Percentiles rank a stretch among this genome's conserved stretches.
Conservation (phyloP, 2,113 vertebrate genomes). For the human region GRCh38 chr1:50151001-50151500, state of each 20-base stretch:
- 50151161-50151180: neutral
- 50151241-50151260: neutral
- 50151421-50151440: conserved; percentile 1
- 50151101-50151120: conserved; percentile 40
- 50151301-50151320: conserved; percentile 42
- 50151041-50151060: neutral
- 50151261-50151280: conserved; percentile 13
- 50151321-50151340: conserved; percentile 19
- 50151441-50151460: neutral
- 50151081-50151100: neutral
- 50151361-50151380: conserved; percentile 16
- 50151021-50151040: neutral
- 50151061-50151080: conserved; percentile 31
- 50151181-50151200: neutral
- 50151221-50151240: conserved; percentile 10
- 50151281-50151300: neutral
- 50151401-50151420: neutral
- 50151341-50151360: conserved; percentile 21
- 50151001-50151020: neutral
- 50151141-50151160: neutral
- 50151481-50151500: conserved; percentile 4
- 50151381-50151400: conserved; percentile 15
- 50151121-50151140: neutral
- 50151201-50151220: neutral
- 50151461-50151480: conserved; percentile 32